These are phyloP conservation scores for Tor tambroides DNA, from an alignment of 2,113 vertebrate genomes.

Conservation along the genomic window DNA sequence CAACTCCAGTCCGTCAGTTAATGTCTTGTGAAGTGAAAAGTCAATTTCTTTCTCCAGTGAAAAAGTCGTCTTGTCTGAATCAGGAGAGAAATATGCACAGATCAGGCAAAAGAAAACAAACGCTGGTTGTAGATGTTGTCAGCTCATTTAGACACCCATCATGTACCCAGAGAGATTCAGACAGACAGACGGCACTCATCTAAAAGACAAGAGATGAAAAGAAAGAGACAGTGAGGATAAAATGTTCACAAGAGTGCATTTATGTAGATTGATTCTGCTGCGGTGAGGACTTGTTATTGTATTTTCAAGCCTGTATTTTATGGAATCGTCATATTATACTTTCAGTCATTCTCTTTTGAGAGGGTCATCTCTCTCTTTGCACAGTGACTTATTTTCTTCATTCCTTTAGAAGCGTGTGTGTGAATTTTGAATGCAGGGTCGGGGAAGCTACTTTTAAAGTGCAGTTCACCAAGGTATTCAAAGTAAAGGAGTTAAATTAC, in stretches of 20 bases:
- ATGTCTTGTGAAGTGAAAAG: no score
- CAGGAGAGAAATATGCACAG: no score
- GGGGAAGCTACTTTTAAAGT: not conserved
- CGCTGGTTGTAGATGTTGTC: not conserved
- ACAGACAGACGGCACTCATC: not conserved
- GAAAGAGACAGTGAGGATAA: not conserved
- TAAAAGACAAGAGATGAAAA: slow-evolving; percentile 19
- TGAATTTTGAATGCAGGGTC: not conserved
- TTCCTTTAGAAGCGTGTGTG: not conserved
- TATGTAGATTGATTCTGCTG: slow-evolving; percentile 3
- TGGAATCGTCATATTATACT: slow-evolving; percentile 1
- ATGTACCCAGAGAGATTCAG: not conserved
- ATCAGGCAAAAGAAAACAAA: not conserved
- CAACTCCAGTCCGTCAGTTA: no score
- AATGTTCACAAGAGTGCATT: not conserved
- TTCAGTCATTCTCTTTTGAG: not conserved
- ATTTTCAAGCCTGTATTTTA: slow-evolving; percentile 8
- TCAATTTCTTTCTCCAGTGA: no score
- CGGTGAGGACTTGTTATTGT: slow-evolving; percentile 3
- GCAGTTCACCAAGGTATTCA: not conserved
- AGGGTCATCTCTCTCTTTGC: not conserved
- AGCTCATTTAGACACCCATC: not conserved
- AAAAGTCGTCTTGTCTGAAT: no score
- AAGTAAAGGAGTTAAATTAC: not conserved
- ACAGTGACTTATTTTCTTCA: not conserved